Evolutionary conservation across 2,113 vertebrate genomes (phyloP).

Genomic region (Mellivora capensis): DNA sequence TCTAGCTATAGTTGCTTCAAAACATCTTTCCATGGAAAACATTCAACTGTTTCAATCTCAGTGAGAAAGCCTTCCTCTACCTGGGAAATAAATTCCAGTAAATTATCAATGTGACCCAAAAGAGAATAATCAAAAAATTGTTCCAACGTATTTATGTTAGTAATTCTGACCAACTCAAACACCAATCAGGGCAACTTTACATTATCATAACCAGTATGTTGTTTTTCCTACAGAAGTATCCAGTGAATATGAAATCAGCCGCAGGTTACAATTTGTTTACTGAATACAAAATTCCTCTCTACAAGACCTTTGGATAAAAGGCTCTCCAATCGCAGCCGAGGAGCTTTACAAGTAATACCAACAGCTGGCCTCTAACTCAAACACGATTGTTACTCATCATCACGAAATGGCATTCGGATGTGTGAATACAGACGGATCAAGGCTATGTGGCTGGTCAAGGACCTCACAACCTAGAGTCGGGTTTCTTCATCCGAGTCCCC

Average conservation of each 20-base stretch:
- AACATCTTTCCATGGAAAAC: constrained; percentile 7
- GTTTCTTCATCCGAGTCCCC: background rate
- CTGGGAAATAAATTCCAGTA: background rate
- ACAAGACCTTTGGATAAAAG: background rate
- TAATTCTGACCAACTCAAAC: background rate
- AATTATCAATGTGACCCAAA: constrained; percentile 12
- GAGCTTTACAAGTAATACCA: background rate
- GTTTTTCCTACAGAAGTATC: background rate
- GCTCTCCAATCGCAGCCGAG: background rate
- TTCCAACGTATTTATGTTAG: background rate
- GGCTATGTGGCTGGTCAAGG: background rate
- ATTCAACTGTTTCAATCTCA: background rate
- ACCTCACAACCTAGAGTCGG: background rate
- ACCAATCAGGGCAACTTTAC: background rate
- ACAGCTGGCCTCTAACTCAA: background rate
- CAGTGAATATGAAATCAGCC: background rate
- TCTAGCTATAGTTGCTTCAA: background rate
- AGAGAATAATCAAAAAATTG: background rate
- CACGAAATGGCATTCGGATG: background rate
- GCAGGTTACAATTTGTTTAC: background rate
- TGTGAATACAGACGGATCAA: background rate
- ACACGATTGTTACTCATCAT: background rate
- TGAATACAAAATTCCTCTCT: background rate
- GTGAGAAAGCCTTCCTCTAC: background rate
- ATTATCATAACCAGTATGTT: background rate